Base-by-base conservation (phyloP, 1,140 invertebrate species). In the Drosophila azteca region DNA sequence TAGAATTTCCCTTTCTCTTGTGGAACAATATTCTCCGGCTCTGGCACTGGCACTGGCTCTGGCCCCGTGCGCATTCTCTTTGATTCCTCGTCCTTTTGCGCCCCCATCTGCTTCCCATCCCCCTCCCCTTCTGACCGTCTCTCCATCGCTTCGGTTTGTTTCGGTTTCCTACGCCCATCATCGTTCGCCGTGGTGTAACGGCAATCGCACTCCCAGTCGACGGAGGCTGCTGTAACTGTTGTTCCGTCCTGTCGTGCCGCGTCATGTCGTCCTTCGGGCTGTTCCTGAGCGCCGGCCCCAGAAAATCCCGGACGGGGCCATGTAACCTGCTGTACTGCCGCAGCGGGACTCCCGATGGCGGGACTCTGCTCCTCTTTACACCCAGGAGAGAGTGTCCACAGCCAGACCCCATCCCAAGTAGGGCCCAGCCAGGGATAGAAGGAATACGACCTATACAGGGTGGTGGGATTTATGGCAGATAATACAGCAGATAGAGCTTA, bases 241-340 rank as follows among this genome's bases (percentile, higher is more conserved):
- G 13, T 22, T 29, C 44, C 17, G 39, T 20, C 6, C 35, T 66
- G 35, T 35, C 31, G 17, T 53, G 41, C 24, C 53, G 35, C 41
- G 51, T 59, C 22, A 46, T 31, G 17, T n/a, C 45, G 35, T 20
- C 9, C 35, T 11, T 4, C 11, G 11, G 35, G 35, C 35, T 39
- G 31, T 71, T 87, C 11, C 83, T 87, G 82, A 63, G 75, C 82
- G 83, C 82, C 82, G 78, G 48, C 52, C 55, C 6, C 63, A 54
- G 26, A 39, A 68, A 82, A 75, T 87, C 83, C 74, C 66, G 54
- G 45, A 51, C 71, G 74, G 49, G 77, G 69, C 77, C 59, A 69
- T 80, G 77, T 80, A 85, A 73, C 70, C 9, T 46, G 48, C 9
- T 46, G 48, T 65, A 74, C 52, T 59, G 48, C 43, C 13, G 35